Evolutionary conservation across 2,113 vertebrate genomes (phyloP), one percentile per base, ranked within the genome.

Genomic region (Picathartes gymnocephalus): DNA sequence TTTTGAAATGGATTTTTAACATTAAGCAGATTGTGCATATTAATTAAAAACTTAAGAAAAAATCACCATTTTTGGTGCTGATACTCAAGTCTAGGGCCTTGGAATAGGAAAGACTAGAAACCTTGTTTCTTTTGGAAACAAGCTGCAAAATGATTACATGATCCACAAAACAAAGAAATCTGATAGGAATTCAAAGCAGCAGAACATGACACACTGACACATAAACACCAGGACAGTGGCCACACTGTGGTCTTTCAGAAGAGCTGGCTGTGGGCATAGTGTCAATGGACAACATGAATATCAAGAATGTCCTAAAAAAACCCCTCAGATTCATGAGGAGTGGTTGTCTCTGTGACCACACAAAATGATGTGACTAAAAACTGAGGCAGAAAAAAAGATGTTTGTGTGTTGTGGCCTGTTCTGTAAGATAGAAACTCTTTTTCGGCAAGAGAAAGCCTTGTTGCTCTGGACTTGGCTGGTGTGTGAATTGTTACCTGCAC

Each of bases 341-440:
- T 24, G 7, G 9, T 66, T 85, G 31, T 37, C 45, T 71, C 45
- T 74, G 51, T 27, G 66, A 74, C 56, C n/a, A 70, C 45, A 53
- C 13, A 50, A 74, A 92, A 53, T 42, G 1, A 31, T 40, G 24
- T 21, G 37, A 74, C 15, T 71, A 3, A 84, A 90, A 88, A 53
- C 9, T 13, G 22, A 37, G 1, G 3, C n/a, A 57, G 13, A 61
- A 87, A 53, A 19, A 8, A 54, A 53, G n/a, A 24, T 24, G 9
- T 11, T 47, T n/a, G 4, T 6, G 5, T 65, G 14, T 45, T 0
- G 0, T 35, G 24, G 23, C 18, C 16, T 33, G 15, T 68, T 87
- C n/a, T 50, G 15, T 45, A 22, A 78, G 28, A 44, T 1, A 37
- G 14, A 65, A 69, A 53, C 16, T 23, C 3, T 18, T 84, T 65